Evolutionary conservation across 2,797 vertebrate species (phyloP).

Genomic region (Triplophysa bombifrons): DNA sequence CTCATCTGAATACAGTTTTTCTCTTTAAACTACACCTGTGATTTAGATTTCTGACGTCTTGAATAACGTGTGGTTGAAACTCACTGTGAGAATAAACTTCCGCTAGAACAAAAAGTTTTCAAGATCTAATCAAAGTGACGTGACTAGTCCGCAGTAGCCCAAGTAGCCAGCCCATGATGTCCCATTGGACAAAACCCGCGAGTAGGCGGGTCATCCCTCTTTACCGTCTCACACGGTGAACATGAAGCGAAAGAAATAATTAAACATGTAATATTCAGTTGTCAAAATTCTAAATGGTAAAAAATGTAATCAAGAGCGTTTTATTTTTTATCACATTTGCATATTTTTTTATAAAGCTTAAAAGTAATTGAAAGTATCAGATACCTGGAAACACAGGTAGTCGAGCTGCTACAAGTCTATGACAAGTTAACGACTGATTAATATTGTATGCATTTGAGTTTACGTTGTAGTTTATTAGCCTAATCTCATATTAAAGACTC

Average conservation of each 20-base stretch:
- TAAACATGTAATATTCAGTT: no score
- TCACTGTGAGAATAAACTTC: conserved; percentile 17
- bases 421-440: no score
- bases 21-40: not conserved
- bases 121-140: conserved; percentile 12
- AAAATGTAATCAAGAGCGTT: no score
- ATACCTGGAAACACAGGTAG: no score
- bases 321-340: no score
- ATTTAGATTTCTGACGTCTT: not conserved
- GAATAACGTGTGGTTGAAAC: not conserved
- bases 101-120: conserved; percentile 7
- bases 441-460: no score
- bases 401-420: no score
- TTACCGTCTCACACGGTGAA: not conserved
- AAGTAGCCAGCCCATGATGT: not conserved
- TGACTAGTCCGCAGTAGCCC: not conserved
- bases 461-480: no score
- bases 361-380: no score
- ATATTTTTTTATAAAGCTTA: no score
- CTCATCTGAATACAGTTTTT: not conserved
- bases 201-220: not conserved
- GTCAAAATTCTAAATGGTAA: no score
- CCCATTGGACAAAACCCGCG: conserved; percentile 2
- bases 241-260: not conserved
- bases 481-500: no score